phyloP scores from a whole-genome alignment of 2,797 vertebrate species.

The Peromyscus melanophrys region DNA sequence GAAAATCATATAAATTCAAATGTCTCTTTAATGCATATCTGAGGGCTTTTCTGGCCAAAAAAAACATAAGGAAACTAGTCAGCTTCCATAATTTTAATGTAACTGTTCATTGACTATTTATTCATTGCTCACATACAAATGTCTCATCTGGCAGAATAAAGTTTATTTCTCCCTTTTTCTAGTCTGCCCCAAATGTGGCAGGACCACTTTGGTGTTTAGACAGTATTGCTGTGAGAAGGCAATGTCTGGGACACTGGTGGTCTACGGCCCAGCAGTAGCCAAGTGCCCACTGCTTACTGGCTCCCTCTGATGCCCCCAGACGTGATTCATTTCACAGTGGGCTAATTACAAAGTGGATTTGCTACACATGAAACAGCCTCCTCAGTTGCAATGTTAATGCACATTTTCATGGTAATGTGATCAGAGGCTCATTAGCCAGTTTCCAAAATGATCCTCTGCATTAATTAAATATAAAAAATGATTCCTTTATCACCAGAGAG shows the following conservation, averaged over 20 bases:
- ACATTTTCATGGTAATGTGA: conserved; percentile 95
- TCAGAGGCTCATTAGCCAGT: conserved; percentile 96
- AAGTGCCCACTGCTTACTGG: conserved; percentile 84
- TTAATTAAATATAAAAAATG: conserved; percentile 97
- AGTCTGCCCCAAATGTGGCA: conserved; percentile 85
- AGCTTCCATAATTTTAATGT: conserved; percentile 37
- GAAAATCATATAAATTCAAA: conserved; percentile 65
- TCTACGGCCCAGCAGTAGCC: conserved; percentile 87
- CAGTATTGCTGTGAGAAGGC: conserved; percentile 84
- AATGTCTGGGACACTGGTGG: conserved; percentile 84
- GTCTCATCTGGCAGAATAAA: conserved; percentile 80
- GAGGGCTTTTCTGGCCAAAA: conserved; percentile 33
- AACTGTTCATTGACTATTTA: conserved; percentile 54
- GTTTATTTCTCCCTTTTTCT: conserved; percentile 84
- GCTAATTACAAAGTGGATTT: conserved; percentile 94
- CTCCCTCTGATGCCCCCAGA: conserved; percentile 84
- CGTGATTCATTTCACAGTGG: conserved; percentile 91
- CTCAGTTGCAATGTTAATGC: conserved; percentile 90
- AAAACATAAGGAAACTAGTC: conserved; percentile 35
- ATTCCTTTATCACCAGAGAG: conserved; percentile 92
- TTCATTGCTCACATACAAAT: conserved; percentile 61
- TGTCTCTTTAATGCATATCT: conserved; percentile 11
- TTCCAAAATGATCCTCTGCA: conserved; percentile 95
- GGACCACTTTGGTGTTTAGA: conserved; percentile 83
- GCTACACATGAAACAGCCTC: conserved; percentile 91